Conservation (phyloP, 1,140 invertebrate species). For the Eumeta japonica region DNA sequence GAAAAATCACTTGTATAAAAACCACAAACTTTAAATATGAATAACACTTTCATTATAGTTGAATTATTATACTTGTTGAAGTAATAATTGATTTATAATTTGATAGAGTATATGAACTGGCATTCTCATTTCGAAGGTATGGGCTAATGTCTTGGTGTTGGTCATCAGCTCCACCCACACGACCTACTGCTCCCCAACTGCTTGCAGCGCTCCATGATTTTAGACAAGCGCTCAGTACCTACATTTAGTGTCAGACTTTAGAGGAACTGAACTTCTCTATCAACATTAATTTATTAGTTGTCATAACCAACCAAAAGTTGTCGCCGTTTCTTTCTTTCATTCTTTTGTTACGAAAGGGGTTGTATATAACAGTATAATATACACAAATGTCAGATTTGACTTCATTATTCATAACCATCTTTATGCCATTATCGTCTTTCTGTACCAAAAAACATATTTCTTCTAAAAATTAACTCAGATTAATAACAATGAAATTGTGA, state of each 20-base stretch:
- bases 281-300: slow-evolving; percentile 5
- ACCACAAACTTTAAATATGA: not conserved
- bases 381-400: not conserved
- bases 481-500: no score
- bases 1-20: no score
- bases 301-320: no score
- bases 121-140: slow-evolving; percentile 62
- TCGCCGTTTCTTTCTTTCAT: slow-evolving; percentile 9
- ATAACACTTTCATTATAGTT: not conserved
- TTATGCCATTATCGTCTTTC: no score
- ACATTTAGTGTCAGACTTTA: slow-evolving; percentile 69
- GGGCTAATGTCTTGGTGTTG: slow-evolving; percentile 91
- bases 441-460: no score
- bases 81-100: slow-evolving; percentile 1
- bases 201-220: slow-evolving; percentile 86
- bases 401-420: not conserved
- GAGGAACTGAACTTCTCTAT: slow-evolving; percentile 15
- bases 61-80: not conserved
- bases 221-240: slow-evolving; percentile 77
- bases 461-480: no score
- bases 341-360: slow-evolving; percentile 29
- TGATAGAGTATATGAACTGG: not conserved
- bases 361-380: slow-evolving; percentile 12
- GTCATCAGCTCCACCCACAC: slow-evolving; percentile 73
- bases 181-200: slow-evolving; percentile 83